phyloP scores from a whole-genome alignment of 2,113 vertebrate genomes.

The Grallaria varia region DNA sequence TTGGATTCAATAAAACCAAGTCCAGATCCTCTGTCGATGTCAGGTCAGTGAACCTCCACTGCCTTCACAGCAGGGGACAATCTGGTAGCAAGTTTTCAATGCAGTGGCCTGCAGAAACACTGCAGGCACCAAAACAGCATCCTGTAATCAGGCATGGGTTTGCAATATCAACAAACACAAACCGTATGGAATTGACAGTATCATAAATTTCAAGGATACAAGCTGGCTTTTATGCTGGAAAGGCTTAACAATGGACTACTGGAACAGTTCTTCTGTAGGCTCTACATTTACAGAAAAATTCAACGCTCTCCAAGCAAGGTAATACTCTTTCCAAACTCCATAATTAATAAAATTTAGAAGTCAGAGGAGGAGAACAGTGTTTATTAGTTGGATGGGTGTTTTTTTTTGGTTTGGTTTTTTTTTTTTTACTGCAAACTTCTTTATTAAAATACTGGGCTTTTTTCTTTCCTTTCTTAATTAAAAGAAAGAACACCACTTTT shows the following conservation, averaged over 20 bases:
- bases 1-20: slow-evolving; percentile 25
- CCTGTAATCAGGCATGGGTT: rapidly evolving
- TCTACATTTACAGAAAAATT: not conserved
- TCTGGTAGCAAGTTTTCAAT: not conserved
- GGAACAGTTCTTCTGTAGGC: not conserved
- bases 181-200: not conserved
- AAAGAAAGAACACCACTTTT: not conserved
- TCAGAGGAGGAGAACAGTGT: not conserved
- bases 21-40: not conserved
- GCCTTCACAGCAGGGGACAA: not conserved
- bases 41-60: not conserved
- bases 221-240: not conserved
- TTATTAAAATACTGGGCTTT: not conserved
- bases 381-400: not conserved
- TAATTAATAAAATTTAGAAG: not conserved
- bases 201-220: not conserved
- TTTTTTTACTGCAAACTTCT: not conserved
- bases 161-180: not conserved
- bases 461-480: not conserved
- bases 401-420: not conserved
- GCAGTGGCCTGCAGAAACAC: not conserved
- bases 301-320: not conserved
- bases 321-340: not conserved
- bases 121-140: not conserved
- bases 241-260: not conserved